These are phyloP conservation scores for Drosophila varians DNA, from an alignment of 1,140 invertebrate species.

Conservation along the genomic window DNA sequence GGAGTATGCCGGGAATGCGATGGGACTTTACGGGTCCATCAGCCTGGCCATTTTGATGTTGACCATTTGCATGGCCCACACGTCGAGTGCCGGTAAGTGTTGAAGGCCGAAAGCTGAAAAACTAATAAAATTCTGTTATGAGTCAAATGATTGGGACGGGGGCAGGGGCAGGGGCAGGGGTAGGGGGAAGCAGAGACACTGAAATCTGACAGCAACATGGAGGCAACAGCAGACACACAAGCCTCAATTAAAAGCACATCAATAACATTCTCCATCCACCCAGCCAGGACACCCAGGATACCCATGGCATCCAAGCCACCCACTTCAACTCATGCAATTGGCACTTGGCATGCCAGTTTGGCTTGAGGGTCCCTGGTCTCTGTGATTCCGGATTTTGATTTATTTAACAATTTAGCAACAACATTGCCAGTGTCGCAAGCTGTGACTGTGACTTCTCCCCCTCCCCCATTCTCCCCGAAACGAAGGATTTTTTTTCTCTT, in stretches of 20 bases:
- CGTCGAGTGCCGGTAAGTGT: constrained; percentile 77
- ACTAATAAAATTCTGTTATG: constrained; percentile 76
- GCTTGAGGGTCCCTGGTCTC: constrained; percentile 30
- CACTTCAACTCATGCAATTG: constrained; percentile 50
- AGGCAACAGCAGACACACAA: constrained; percentile 38
- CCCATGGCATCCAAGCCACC: background rate
- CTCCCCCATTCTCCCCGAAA: background rate
- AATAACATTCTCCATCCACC: constrained; percentile 53
- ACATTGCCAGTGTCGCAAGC: constrained; percentile 58
- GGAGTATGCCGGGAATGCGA: constrained; percentile 8
- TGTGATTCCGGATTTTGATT: constrained; percentile 69
- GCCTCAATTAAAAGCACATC: constrained; percentile 82
- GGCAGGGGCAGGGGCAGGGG: constrained; percentile 19
- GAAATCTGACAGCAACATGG: constrained; percentile 51
- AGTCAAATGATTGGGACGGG: constrained; percentile 66
- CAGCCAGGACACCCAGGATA: background rate
- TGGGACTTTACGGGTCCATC: constrained; percentile 50
- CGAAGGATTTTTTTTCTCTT: constrained; percentile 10
- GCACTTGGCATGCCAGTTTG: constrained; percentile 65
- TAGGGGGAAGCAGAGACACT: constrained; percentile 10
- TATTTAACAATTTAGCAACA: constrained; percentile 77
- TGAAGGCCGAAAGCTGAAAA: constrained; percentile 35
- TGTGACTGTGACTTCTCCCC: constrained; percentile 43
- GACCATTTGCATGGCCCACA: constrained; percentile 68
- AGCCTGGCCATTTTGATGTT: constrained; percentile 55